Evolutionary conservation across 2,797 vertebrate genomes (phyloP).

Genomic region (Pangasius mekongensis): DNA sequence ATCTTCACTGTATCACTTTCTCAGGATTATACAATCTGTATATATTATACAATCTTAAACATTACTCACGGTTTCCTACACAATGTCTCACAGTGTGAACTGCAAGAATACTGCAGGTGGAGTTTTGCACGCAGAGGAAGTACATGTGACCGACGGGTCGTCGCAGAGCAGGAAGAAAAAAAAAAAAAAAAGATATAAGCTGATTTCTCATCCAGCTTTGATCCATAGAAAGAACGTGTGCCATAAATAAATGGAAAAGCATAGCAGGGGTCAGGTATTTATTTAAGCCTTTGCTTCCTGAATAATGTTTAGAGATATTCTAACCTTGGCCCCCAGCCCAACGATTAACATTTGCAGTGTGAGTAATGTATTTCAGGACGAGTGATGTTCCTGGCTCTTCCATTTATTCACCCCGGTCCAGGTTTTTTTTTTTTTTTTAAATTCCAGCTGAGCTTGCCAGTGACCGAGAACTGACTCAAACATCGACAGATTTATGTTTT

Average conservation of each 20-base stretch:
- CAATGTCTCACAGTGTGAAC: neutral
- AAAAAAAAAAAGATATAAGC: neutral
- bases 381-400: neutral
- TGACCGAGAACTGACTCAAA: neutral
- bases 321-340: neutral
- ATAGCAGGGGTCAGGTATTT: neutral
- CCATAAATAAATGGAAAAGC: neutral
- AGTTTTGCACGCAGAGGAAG: neutral
- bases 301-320: neutral
- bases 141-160: neutral
- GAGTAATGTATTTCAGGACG: neutral
- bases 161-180: neutral
- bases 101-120: neutral
- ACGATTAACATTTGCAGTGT: neutral
- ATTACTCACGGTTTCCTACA: neutral
- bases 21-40: constrained; percentile 16
- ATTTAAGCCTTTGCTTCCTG: neutral
- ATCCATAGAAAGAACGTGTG: neutral
- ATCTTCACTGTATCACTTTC: neutral
- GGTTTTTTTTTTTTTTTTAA: neutral
- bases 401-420: neutral
- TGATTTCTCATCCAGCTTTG: neutral
- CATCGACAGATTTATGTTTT: neutral
- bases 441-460: neutral
- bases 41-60: neutral